Base-by-base conservation (phyloP, 2,888 invertebrate species). In the Monochamus alternatus region DNA sequence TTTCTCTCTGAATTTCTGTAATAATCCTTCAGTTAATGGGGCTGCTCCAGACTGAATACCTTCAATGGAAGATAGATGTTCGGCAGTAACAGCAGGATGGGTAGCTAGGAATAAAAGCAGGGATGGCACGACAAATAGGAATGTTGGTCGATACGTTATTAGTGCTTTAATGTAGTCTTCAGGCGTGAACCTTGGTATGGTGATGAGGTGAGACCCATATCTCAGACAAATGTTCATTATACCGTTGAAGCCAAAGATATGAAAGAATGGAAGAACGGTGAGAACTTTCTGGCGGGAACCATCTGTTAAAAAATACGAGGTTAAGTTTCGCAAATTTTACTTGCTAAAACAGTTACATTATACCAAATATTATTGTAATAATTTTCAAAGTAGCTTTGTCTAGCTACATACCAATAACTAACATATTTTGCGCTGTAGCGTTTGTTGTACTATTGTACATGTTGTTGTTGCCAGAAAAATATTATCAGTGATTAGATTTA, bases 61-160 rank as follows among this genome's bases (percentile, higher is more conserved):
- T 73, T 91, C 91, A 0, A 96, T 89, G 0, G 91, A 91, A 32
- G 92, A 89, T 66, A 96, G 87, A 83, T 95, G 94, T 74, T 93
- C 93, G 79, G 91, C 91, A 67, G 91, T 92, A 5, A 95, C 92
- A 44, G 91, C 88, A 0, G 95, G 94, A 87, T 94, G 94, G 22
- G 94, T 93, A 0, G 94, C 93, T 74, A 96, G 87, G 88, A 95
- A 95, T 2, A 95, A 90, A 22, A 95, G 88, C 7, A 96, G 89
- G 0, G 96, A 95, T 0, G 96, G 96, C 1, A 96, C 96, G 3
- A 95, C 92, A 84, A 94, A 94, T 31, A 95, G 84, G 1, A 91
- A 90, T 0, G 91, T 91, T 0, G 94, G 94, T 84, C 91, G 89
- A 85, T 92, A 92, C 81, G 92, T 90, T 12, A 89, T 87, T 43